phyloP scores from a whole-genome alignment of 2,113 vertebrate species.

The Puffinus mauretanicus region DNA sequence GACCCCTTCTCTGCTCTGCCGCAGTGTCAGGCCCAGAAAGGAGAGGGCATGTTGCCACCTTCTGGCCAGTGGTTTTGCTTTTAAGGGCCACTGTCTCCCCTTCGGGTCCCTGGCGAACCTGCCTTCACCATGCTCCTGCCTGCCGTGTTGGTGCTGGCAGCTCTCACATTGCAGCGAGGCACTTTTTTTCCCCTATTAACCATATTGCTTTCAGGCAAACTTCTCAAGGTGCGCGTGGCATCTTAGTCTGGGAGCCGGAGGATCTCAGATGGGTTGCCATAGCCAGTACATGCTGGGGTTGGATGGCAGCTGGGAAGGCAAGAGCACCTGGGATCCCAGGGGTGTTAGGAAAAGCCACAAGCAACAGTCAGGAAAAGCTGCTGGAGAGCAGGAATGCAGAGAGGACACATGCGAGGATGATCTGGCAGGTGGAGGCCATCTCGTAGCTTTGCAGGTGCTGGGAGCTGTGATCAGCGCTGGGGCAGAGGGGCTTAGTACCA shows the following conservation, averaged over 20 bases:
- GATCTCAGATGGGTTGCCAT: neutral
- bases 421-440: neutral
- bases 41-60: neutral
- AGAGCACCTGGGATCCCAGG: neutral
- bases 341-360: fast-evolving
- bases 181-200: fast-evolving
- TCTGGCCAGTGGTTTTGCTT: neutral
- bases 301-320: neutral
- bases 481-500: neutral
- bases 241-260: neutral
- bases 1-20: neutral
- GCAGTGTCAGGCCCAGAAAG: neutral
- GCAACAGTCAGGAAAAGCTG: neutral
- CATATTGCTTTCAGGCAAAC: neutral
- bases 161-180: neutral
- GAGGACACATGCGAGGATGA: fast-evolving
- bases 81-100: neutral
- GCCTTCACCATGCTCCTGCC: neutral
- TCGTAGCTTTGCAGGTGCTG: fast-evolving
- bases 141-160: fast-evolving
- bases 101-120: neutral
- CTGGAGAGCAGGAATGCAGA: neutral
- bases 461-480: neutral
- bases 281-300: neutral
- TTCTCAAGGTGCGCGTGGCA: neutral